phyloP scores from a whole-genome alignment of 1,140 invertebrate species.

The Ditylenchus dipsaci region DNA sequence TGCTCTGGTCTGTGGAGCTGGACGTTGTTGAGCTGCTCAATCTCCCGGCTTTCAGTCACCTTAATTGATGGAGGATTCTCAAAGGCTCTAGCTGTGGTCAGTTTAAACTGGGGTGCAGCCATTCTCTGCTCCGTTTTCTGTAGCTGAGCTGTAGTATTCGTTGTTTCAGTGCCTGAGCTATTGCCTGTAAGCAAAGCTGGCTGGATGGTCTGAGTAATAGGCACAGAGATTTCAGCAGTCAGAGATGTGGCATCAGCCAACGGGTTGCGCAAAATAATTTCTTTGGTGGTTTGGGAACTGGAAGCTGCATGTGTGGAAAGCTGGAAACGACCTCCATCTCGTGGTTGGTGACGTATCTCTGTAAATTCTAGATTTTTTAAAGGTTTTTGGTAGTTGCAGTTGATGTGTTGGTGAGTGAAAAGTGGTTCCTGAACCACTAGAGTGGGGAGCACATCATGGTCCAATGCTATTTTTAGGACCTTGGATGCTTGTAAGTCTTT shows the following conservation, averaged over 20 bases:
- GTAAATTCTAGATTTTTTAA: conserved; percentile 19
- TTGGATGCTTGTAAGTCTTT: background rate
- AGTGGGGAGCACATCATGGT: conserved; percentile 4
- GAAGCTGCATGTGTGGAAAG: too few relatives aligned
- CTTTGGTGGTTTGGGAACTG: too few relatives aligned
- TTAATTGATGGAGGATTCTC: conserved; percentile 25
- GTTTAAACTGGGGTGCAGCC: background rate
- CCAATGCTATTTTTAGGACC: conserved; percentile 11
- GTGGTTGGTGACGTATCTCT: conserved; percentile 9
- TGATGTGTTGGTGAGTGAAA: conserved; percentile 22
- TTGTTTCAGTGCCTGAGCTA: background rate
- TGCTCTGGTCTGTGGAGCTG: conserved; percentile 30
- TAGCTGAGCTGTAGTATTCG: conserved; percentile 13
- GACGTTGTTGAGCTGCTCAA: conserved; percentile 44
- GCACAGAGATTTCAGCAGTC: background rate
- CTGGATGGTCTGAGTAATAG: conserved; percentile 2
- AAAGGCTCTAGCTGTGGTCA: conserved; percentile 13
- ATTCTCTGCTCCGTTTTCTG: conserved; percentile 16
- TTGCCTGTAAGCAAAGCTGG: background rate
- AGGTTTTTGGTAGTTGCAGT: conserved; percentile 14
- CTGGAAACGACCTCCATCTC: conserved; percentile 11
- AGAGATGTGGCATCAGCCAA: conserved; percentile 7
- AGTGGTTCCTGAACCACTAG: conserved; percentile 16
- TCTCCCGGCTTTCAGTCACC: conserved; percentile 35
- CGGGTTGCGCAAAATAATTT: background rate